A percentile compares a stretch with the other conserved stretches of the same genome.
These are phyloP conservation scores for Carduelis carduelis DNA, from an alignment of 2,797 vertebrate species.

Conservation along the genomic window DNA sequence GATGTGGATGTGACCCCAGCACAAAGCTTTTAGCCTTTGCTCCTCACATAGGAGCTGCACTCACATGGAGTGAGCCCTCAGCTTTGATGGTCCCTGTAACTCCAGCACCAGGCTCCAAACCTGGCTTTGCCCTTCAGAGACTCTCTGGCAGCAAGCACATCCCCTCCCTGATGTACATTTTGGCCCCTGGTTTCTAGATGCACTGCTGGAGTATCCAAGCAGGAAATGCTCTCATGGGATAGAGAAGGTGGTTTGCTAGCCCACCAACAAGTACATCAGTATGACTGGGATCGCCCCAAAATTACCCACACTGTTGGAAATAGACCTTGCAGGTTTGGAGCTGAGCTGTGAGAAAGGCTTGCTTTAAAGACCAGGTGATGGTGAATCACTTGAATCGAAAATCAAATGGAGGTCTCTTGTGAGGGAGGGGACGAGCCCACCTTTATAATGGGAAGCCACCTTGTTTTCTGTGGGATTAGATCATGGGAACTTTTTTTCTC, in stretches of 20 bases:
- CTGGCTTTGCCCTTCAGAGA: background rate
- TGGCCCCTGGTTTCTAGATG: background rate
- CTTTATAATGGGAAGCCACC: background rate
- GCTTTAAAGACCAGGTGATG: background rate
- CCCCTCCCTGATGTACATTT: fast-evolving
- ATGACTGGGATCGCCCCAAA: background rate
- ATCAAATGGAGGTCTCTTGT: background rate
- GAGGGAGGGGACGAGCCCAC: background rate
- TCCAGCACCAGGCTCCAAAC: background rate
- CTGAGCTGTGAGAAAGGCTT: background rate
- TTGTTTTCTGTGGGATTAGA: background rate
- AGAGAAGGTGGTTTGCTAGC: background rate
- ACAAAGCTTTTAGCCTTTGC: fast-evolving
- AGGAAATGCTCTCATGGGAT: background rate
- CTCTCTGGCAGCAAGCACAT: fast-evolving
- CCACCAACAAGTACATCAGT: background rate
- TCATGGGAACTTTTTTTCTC: background rate
- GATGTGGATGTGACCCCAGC: fast-evolving
- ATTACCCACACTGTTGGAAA: background rate
- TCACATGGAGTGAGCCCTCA: fast-evolving
- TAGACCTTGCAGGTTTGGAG: background rate
- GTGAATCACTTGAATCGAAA: background rate
- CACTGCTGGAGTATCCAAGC: background rate
- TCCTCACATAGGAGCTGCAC: background rate
- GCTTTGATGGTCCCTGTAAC: fast-evolving